These are phyloP conservation scores for Cryptus viduatorius DNA, from an alignment of 2,888 invertebrate species.

Conservation along the genomic window DNA sequence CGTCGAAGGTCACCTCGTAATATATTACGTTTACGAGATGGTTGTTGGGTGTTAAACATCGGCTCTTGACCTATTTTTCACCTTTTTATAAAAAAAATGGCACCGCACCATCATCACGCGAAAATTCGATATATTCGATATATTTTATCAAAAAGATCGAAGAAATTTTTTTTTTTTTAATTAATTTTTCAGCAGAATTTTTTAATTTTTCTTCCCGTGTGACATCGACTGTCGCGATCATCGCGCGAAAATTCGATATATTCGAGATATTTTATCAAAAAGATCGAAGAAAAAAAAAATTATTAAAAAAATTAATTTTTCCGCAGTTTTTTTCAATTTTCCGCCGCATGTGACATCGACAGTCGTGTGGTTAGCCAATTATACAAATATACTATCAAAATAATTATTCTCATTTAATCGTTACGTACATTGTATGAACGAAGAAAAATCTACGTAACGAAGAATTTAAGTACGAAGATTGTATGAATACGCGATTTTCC, in stretches of 20 bases:
- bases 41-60: background rate
- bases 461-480: background rate
- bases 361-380: background rate
- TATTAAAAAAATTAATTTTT: background rate
- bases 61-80: slow-evolving; percentile 1
- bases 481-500: background rate
- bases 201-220: background rate
- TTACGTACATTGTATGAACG: background rate
- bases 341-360: background rate
- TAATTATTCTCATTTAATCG: background rate
- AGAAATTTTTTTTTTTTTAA: no score
- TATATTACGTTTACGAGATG: background rate
- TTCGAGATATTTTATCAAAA: no score
- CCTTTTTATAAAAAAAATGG: background rate
- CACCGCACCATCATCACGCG: no score
- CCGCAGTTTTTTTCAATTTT: background rate
- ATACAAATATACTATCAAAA: background rate
- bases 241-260: no score
- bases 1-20: background rate
- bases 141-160: no score
- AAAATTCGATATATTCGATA: background rate
- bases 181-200: no score
- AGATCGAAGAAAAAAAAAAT: no score
- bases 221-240: background rate
- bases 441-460: background rate